A percentile compares a stretch with the other conserved stretches of the same genome.
Conservation (phyloP, 1,140 invertebrate genomes). For the Eufriesea mexicana region DNA sequence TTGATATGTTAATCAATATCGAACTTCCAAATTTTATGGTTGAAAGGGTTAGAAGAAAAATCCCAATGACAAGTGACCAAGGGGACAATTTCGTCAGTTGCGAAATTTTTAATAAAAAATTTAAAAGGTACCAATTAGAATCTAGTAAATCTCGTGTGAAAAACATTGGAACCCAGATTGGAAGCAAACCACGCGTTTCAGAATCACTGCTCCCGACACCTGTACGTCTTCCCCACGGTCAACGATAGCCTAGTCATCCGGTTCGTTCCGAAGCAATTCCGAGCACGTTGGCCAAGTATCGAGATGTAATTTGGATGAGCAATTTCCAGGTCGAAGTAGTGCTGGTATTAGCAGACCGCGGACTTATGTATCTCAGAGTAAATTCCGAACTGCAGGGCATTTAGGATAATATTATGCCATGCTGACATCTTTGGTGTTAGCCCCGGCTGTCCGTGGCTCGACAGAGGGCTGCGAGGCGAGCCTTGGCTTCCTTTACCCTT, state of each 20-base stretch:
- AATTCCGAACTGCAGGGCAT: constrained; percentile 67
- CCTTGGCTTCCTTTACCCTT: constrained; percentile 60
- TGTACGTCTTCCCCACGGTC: background rate
- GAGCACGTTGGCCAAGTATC: constrained; percentile 39
- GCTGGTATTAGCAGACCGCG: constrained; percentile 65
- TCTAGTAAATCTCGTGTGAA: no score
- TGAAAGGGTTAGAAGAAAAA: no score
- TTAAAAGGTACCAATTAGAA: no score
- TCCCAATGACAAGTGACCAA: no score
- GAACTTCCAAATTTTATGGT: no score
- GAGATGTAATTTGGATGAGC: constrained; percentile 51
- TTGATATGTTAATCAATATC: no score
- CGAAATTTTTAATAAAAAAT: no score
- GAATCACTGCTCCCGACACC: background rate
- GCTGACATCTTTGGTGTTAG: constrained; percentile 75
- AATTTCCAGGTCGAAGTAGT: constrained; percentile 61
- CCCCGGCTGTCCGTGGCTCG: constrained; percentile 66
- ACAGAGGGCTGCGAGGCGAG: constrained; percentile 58
- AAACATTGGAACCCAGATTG: no score
- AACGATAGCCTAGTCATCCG: background rate
- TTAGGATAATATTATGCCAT: constrained; percentile 73
- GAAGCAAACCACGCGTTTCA: no score
- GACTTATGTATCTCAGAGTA: constrained; percentile 70
- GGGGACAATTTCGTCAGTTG: no score
- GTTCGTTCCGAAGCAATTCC: constrained; percentile 35